Evolutionary conservation across 2,113 vertebrate genomes (phyloP).

Genomic region (Menura novaehollandiae): DNA sequence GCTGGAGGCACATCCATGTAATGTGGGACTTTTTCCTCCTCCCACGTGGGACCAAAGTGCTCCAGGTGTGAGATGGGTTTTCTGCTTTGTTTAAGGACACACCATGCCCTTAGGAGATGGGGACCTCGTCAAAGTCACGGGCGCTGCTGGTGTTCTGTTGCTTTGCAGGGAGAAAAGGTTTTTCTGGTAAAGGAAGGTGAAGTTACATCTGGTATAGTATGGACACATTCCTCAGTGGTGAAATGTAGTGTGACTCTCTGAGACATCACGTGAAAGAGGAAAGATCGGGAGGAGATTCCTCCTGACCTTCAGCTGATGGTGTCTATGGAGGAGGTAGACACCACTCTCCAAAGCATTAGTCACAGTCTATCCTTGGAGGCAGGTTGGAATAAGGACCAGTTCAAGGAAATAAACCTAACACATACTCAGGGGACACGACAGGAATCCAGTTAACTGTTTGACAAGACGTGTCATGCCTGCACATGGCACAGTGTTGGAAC

Average conservation of each 20-base stretch:
- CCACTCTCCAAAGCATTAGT: background rate
- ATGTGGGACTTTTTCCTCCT: rapidly evolving
- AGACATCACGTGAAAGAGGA: background rate
- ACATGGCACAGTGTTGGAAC: background rate
- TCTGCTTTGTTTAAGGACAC: background rate
- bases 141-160: background rate
- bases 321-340: background rate
- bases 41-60: background rate
- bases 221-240: no score
- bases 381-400: background rate
- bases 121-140: rapidly evolving
- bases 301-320: background rate
- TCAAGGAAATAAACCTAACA: background rate
- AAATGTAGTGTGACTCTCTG: background rate
- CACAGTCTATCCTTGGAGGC: background rate
- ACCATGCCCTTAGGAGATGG: rapidly evolving
- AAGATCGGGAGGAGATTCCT: background rate
- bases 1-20: background rate
- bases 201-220: background rate
- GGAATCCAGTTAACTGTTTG: background rate
- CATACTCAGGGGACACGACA: background rate
- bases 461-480: background rate
- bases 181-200: background rate
- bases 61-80: background rate
- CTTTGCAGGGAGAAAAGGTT: background rate